A percentile compares a stretch with the other conserved stretches of the same genome.
Conservation (phyloP, 1,140 invertebrate species). For the Camponotus floridanus region DNA sequence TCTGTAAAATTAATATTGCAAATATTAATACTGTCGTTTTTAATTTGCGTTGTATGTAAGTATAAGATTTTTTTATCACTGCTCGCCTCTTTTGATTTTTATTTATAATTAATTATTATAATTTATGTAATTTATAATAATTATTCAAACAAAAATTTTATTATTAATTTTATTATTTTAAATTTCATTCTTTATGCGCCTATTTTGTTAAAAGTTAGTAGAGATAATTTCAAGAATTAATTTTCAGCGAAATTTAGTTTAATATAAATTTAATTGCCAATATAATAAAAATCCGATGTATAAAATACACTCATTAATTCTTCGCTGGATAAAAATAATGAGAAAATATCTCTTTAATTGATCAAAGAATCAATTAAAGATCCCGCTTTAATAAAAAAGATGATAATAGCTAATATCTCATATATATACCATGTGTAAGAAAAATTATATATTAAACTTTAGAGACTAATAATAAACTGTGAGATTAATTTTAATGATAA, state of each 20-base stretch:
- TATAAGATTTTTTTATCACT: too few relatives aligned
- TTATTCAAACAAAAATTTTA: neutral
- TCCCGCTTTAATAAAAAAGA: neutral
- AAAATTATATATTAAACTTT: neutral
- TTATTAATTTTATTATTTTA: neutral
- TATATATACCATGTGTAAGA: neutral
- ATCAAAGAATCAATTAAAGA: neutral
- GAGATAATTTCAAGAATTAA: neutral
- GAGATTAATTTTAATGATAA: neutral
- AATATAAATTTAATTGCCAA: constrained; percentile 1
- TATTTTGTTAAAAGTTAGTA: neutral
- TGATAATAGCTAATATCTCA: neutral
- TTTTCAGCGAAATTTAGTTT: constrained; percentile 2
- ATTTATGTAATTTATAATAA: neutral
- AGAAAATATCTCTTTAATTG: constrained; percentile 17
- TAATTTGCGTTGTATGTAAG: too few relatives aligned
- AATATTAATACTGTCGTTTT: too few relatives aligned
- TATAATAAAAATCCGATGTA: constrained; percentile 2
- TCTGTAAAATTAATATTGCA: neutral
- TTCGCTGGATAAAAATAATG: neutral
- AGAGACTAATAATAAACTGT: neutral
- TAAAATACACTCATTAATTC: neutral
- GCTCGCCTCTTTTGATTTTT: neutral
- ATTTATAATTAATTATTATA: constrained; percentile 4
- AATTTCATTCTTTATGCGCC: neutral